Base-by-base conservation (phyloP, 1,140 invertebrate genomes). In the Yoshiicerus persimilis region DNA sequence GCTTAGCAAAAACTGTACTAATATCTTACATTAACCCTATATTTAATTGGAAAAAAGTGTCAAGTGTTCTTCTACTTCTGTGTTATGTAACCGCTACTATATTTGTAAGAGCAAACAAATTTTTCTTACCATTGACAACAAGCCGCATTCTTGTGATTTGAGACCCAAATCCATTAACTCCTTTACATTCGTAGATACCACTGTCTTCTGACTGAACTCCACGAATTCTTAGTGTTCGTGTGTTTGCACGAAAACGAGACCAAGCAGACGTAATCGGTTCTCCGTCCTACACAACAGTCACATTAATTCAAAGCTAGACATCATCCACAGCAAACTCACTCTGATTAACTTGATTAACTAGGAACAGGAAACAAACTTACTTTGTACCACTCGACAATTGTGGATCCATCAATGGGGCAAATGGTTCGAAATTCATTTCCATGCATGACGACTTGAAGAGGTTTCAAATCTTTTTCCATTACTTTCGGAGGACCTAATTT, bases 231-330 rank as follows among this genome's bases (percentile, higher is more conserved):
- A 91, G 88, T 2, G 84, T 56, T 41, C 70, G 83, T 13, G 84
- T 47, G 30, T 88, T 91, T 10, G 88, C 25, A 16, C 89, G 80
- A 39, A 89, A 88, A 4, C 90, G 88, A 41, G 87, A 27, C 91
- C 91, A 91, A 1, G 88, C 80, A 30, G 88, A 25, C 9, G 88
- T 90, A 32, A 91, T 90, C 0, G 87, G 87, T 80, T 92, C 91
- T 38, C 91, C 92, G 88, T 93, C 92, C 91, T 93, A 92, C 16
- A 41, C 84, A 25, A 84, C 66, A 11, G 23, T 66, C n/a, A n/a
- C n/a, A n/a, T n/a, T n/a, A n/a, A n/a, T n/a, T n/a, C n/a, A n/a
- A n/a, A n/a, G n/a, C n/a, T n/a, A n/a, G n/a, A n/a, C n/a, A n/a
- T n/a, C n/a, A n/a, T n/a, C n/a, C n/a, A n/a, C n/a, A n/a, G n/a